phyloP scores from a whole-genome alignment of 1,140 invertebrate species.

The Sycophila sp. region DNA sequence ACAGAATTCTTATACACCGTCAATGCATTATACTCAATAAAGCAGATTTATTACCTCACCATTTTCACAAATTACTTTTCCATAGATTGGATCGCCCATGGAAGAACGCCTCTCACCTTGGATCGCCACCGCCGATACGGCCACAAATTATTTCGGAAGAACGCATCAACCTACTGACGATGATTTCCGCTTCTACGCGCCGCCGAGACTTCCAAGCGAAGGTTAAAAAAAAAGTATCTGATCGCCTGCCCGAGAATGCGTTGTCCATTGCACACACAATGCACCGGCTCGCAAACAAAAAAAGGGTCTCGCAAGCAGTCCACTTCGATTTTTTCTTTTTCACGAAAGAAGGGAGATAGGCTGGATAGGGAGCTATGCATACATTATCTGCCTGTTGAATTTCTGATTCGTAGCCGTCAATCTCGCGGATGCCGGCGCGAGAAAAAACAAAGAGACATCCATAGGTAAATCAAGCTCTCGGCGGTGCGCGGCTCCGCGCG shows the following conservation, averaged over 20 bases:
- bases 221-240: conserved; percentile 16
- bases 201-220: too few relatives aligned
- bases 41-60: not conserved
- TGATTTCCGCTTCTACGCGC: conserved; percentile 4
- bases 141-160: conserved; percentile 24
- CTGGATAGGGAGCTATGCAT: not conserved
- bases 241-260: not conserved
- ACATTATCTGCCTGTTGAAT: not conserved
- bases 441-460: conserved; percentile 2
- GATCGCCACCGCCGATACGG: conserved; percentile 3
- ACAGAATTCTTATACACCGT: too few relatives aligned
- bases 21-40: not conserved
- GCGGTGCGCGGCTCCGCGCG: not conserved
- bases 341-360: not conserved
- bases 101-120: conserved; percentile 23
- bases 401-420: conserved; percentile 7
- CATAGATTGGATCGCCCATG: not conserved
- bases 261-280: not conserved
- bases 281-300: not conserved
- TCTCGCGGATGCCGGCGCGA: not conserved
- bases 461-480: conserved; percentile 4
- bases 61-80: not conserved
- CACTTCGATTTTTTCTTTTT: conserved; percentile 1
- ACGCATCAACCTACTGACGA: not conserved
- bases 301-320: too few relatives aligned